These are phyloP conservation scores for Diuraphis noxia DNA, from an alignment of 1,140 invertebrate genomes.

Conservation along the genomic window DNA sequence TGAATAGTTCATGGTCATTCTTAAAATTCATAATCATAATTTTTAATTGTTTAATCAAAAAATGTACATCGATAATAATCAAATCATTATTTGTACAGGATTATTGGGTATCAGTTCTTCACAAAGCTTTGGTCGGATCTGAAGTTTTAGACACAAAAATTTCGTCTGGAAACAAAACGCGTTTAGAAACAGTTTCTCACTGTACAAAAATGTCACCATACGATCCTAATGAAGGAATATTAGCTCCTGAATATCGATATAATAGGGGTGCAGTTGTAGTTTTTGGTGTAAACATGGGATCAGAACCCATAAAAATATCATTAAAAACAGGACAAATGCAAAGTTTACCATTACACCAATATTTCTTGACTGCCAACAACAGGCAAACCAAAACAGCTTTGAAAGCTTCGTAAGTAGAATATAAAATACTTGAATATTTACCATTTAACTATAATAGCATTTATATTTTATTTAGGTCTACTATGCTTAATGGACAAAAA, in stretches of 20 bases:
- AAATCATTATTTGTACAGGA: conserved; percentile 59
- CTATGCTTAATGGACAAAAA: conserved; percentile 55
- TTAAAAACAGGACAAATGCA: conserved; percentile 35
- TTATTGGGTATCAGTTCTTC: conserved; percentile 63
- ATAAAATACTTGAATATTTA: not conserved
- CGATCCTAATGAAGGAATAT: conserved; percentile 42
- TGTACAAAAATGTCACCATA: conserved; percentile 58
- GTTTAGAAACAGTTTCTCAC: conserved; percentile 61
- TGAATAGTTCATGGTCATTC: not conserved
- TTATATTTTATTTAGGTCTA: conserved; percentile 46
- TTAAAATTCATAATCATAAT: not conserved
- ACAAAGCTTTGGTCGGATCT: conserved; percentile 62
- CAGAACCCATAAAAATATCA: conserved; percentile 49
- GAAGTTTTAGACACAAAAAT: conserved; percentile 61
- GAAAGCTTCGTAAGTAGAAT: conserved; percentile 13
- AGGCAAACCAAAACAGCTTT: conserved; percentile 27
- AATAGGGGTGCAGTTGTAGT: conserved; percentile 56
- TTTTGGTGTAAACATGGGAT: conserved; percentile 55
- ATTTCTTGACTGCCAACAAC: conserved; percentile 30
- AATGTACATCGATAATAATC: not conserved
- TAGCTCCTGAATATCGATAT: conserved; percentile 50
- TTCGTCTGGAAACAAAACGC: conserved; percentile 57
- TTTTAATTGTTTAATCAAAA: not conserved
- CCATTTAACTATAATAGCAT: not conserved
- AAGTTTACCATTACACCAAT: conserved; percentile 42